Conservation (phyloP, 2,797 vertebrate species). For the Labroides dimidiatus region DNA sequence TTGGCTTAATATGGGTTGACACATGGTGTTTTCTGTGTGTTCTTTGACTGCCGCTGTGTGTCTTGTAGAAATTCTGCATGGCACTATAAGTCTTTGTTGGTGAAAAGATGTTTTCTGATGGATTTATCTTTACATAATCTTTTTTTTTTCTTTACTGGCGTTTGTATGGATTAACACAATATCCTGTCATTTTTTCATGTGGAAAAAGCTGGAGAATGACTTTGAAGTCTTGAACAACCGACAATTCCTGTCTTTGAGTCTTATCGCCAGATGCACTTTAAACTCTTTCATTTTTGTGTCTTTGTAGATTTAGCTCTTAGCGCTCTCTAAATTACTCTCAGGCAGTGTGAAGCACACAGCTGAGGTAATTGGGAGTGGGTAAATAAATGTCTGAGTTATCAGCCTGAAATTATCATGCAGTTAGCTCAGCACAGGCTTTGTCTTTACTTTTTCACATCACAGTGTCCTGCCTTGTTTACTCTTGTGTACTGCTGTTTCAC, state of each 20-base stretch:
- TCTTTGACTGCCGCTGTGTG: neutral
- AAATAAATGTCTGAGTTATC: slow-evolving; percentile 47
- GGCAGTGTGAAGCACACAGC: slow-evolving; percentile 16
- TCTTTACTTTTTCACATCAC: slow-evolving; percentile 37
- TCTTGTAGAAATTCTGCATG: slow-evolving; percentile 12
- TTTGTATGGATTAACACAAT: slow-evolving; percentile 1
- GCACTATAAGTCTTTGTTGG: slow-evolving; percentile 4
- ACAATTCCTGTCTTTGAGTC: slow-evolving; percentile 4
- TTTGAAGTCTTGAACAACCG: slow-evolving; percentile 8
- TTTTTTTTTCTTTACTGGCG: neutral
- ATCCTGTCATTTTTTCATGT: neutral
- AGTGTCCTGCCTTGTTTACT: slow-evolving; percentile 41
- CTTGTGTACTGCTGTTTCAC: neutral
- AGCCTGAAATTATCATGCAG: slow-evolving; percentile 47
- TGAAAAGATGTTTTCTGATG: slow-evolving; percentile 30
- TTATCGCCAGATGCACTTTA: slow-evolving; percentile 7
- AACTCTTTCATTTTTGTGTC: neutral
- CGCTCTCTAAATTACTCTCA: slow-evolving; percentile 36
- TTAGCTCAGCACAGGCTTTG: slow-evolving; percentile 10
- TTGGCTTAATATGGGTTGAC: slow-evolving; percentile 47
- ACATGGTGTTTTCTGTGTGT: slow-evolving; percentile 7
- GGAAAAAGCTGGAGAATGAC: neutral
- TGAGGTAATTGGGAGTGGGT: slow-evolving; percentile 26
- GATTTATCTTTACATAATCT: neutral
- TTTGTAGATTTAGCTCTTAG: slow-evolving; percentile 12